Percentiles rank a stretch among this genome's conserved stretches.
phyloP scores from a whole-genome alignment of 2,797 vertebrate species.

The Melanotaenia trifasciata region DNA sequence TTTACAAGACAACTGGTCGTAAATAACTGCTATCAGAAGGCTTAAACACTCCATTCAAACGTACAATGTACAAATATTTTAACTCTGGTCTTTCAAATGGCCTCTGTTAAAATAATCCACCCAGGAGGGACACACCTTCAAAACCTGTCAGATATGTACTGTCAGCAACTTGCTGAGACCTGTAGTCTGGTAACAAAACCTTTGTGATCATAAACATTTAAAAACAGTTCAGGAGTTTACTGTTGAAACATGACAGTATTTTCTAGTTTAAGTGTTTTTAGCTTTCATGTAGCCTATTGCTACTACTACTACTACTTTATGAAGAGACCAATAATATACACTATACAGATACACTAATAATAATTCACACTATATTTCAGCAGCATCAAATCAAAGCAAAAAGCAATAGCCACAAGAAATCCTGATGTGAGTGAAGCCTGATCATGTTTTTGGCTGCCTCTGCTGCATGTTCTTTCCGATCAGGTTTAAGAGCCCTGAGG shows the following conservation, averaged over 20 bases:
- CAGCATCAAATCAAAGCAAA: not conserved
- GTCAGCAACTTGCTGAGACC: slow-evolving; percentile 24
- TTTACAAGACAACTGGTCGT: not conserved
- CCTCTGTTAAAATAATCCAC: slow-evolving; percentile 16
- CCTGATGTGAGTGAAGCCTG: not conserved
- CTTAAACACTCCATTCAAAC: slow-evolving; percentile 18
- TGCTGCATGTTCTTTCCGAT: slow-evolving; percentile 17
- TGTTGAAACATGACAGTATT: not conserved
- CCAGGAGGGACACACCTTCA: slow-evolving; percentile 23
- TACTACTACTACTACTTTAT: no score
- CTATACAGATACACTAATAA: no score
- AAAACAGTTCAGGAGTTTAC: slow-evolving; percentile 4
- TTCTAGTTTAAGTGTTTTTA: not conserved
- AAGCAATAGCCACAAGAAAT: not conserved
- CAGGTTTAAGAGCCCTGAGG: slow-evolving; percentile 44
- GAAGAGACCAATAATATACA: not conserved
- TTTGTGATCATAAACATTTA: slow-evolving; percentile 7
- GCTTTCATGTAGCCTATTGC: no score
- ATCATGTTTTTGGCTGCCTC: slow-evolving; percentile 15
- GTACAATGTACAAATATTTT: slow-evolving; percentile 17
- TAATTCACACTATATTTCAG: not conserved
- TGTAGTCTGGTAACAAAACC: not conserved
- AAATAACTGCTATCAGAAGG: not conserved
- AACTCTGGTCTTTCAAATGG: slow-evolving; percentile 5
- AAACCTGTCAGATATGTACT: slow-evolving; percentile 16